Evolutionary conservation across 30 jellyfish, hydroid and myxozoan genomes (phyloP), one percentile per base, ranked within the genome.

Genomic region (Hydractinia echinata): DNA sequence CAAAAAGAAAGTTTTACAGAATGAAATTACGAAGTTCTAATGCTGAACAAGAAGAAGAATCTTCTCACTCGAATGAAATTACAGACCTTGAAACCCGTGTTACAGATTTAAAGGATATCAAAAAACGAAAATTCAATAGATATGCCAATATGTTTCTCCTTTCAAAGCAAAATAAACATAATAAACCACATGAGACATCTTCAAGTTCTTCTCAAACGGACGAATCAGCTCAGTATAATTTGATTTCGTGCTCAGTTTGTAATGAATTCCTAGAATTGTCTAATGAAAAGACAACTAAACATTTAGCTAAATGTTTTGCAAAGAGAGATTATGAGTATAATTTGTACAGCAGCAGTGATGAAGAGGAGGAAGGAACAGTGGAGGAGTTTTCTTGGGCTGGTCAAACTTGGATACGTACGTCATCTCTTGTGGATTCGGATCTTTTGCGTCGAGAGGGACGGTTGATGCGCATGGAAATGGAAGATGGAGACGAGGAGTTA

Each of bases 341-440:
- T 16, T 8, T 79, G 39, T 79, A 55, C 54, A 79, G 82, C 30
- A 73, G 83, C 51, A 79, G 86, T 79, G 96, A 72, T 13, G 96
- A 84, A 14, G 95, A 79, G 11, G 85, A 87, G 50, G 96, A 84
- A 52, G 95, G 56, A 5, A 95, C 78, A 51, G 58, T 86, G n/a
- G 98, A 92, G 51, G 98, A 92, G 72, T 87, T 81, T 77, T 82
- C 96, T 48, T 87, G 96, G 96, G 96, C 96, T 7, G 98, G 98
- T 20, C 94, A 92, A 66, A 92, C 94, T 14, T 55, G 98, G 83
- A 80, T 92, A 6, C 85, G 98, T 10, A 89, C 88, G 21, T 73
- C 96, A 51, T 76, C 95, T 30, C 61, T 89, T 48, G 84, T 89
- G 7, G 95, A 90, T 61, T 79, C 87, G 3, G 97, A 86, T 16